Base-by-base conservation (phyloP, 2,888 invertebrate genomes). In the Drosophila meridiana region DNA sequence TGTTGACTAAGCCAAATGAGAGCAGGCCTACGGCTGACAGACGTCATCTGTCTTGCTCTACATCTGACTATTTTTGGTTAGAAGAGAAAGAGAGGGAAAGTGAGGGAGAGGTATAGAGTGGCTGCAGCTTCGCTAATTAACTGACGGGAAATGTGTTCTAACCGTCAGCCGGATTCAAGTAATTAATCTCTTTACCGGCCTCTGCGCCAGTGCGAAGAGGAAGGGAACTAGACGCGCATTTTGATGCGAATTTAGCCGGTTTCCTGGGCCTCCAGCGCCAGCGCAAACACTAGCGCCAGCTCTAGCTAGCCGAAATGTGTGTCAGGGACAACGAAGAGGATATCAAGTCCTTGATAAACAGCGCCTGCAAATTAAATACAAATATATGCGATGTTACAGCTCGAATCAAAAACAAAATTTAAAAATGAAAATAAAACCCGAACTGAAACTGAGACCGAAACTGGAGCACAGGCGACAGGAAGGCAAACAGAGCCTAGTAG, bases 141-240 rank as follows among this genome's bases (percentile, higher is more conserved):
- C 88, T 76, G 74, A 73, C 63, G 75, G 87, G 88, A 87, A 87
- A 85, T 83, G 88, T 90, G 87, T 52, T 52, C 78, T 86, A 78
- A 85, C 83, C 85, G 78, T 81, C 87, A 81, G 81, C 74, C 87
- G 87, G 90, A 90, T 86, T 76, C 61, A 70, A 62, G 79, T 86
- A 88, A 87, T 90, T 87, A 87, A 87, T 90, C 81, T 83, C 81
- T 81, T 90, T 90, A 88, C 90, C 88, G 87, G 76, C 61, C 50
- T 8, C 30, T n/a, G 9, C 11, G 53, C 64, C 48, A 1, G 20
- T 20, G 52, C 58, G 48, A 34, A 61, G 38, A 40, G 53, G 13
- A 47, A 48, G 14, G 47, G 61, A 76, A 43, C 47, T 43, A 34
- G 59, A 60, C 67, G 71, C 71, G 59, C 79, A 53, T 80, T 88